Evolutionary conservation across 1,140 invertebrate genomes (phyloP), one percentile per base, ranked within the genome.

Genomic region (Cotesia typhae): DNA sequence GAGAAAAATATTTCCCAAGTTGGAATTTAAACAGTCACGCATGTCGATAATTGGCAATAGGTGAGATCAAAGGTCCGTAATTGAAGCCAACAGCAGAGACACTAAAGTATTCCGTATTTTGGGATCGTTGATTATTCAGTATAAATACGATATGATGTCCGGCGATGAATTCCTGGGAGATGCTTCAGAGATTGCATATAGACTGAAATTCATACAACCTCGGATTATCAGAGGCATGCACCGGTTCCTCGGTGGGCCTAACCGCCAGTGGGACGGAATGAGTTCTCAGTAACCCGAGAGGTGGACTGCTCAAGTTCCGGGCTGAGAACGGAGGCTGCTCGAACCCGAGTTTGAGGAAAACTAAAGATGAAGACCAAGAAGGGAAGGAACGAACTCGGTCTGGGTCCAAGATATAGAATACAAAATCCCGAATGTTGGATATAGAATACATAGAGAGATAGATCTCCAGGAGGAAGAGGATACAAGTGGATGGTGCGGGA

Each of bases 211-310:
- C 74, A 72, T 77, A 75, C 71, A 74, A 75, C 70, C 67, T 75
- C 65, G 76, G 67, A 77, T 77, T 76, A 77, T 77, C 76, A 73
- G 71, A 77, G 76, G 76, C 76, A 77, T 75, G 76, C 70, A 55
- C 41, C 10, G 52, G 47, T 64, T 67, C 12, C 59, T 28, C 28
- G 28, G 53, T 63, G 65, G 60, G 63, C 65, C 67, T 60, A 71
- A 70, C 66, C 64, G 14, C 59, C 51, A 53, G 37, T 41, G 52
- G 14, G 28, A 35, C 17, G 28, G 36, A 20, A 17, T 20, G 51
- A 9, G 12, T 36, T 36, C 36, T 2, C 41, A 14, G 65, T n/a
- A 6, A 67, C 59, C 14, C 52, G n/a, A 63, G 59, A 68, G 51
- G 35, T 64, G 66, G 67, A 61, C 41, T 47, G 38, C 47, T 55